These are phyloP conservation scores for Orchesella cincta DNA, from an alignment of 1,140 invertebrate genomes.

Conservation along the genomic window DNA sequence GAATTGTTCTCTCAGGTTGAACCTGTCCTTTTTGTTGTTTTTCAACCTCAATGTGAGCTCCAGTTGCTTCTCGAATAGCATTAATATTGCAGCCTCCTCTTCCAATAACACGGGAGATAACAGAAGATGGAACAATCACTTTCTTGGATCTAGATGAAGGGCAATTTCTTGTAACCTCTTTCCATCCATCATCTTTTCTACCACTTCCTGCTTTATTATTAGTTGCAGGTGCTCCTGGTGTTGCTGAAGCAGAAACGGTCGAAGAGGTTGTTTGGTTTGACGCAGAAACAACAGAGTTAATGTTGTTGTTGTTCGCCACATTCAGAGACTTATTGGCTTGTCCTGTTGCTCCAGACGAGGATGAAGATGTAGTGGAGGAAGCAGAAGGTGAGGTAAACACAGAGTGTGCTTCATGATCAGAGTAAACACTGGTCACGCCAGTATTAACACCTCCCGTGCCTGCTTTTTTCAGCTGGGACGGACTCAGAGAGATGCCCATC, in stretches of 20 bases:
- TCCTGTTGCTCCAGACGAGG: background rate
- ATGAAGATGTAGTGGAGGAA: background rate
- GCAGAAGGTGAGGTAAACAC: background rate
- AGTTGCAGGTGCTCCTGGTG: background rate
- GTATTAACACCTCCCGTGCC: background rate
- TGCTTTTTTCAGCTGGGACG: slow-evolving; percentile 18
- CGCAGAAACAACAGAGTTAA: background rate
- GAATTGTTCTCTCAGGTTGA: slow-evolving; percentile 89
- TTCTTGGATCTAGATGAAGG: slow-evolving; percentile 67
- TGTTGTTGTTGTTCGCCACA: slow-evolving; percentile 23
- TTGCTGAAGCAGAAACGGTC: background rate
- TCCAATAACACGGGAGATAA: slow-evolving; percentile 90
- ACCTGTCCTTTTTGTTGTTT: slow-evolving; percentile 82
- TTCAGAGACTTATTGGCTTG: background rate
- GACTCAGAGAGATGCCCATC: slow-evolving; percentile 46
- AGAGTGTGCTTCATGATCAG: background rate
- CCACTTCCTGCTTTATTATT: background rate
- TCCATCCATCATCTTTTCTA: slow-evolving; percentile 92
- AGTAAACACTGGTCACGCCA: background rate
- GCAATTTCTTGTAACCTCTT: slow-evolving; percentile 82
- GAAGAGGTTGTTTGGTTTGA: background rate
- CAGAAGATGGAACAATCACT: slow-evolving; percentile 88
- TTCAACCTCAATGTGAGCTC: slow-evolving; percentile 96
- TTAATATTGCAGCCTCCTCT: slow-evolving; percentile 95
- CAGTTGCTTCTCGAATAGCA: slow-evolving; percentile 88